Percentiles rank a stretch among this genome's conserved stretches.
Evolutionary conservation across 2,888 invertebrate species (phyloP).

Genomic region (Idaea dimidiata): DNA sequence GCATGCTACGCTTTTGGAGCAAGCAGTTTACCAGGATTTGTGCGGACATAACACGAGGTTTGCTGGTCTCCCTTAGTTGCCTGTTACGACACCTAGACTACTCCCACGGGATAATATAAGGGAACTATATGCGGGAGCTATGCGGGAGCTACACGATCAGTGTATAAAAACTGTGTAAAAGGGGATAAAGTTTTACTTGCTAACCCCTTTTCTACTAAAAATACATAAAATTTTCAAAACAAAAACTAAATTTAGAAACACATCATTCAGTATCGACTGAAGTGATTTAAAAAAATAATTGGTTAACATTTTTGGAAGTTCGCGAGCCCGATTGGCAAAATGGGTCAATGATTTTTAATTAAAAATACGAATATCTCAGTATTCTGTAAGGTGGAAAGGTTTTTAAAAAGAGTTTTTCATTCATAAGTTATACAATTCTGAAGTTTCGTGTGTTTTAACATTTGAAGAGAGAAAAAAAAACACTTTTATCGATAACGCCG

Average conservation of each 20-base stretch:
- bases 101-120: too few species aligned
- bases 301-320: slow-evolving; percentile 9
- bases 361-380: slow-evolving; percentile 12
- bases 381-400: not conserved
- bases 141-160: too few species aligned
- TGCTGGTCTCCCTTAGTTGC: too few species aligned
- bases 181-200: too few species aligned
- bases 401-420: not conserved
- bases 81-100: too few species aligned
- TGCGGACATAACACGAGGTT: too few species aligned
- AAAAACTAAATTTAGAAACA: slow-evolving; percentile 2
- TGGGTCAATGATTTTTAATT: slow-evolving; percentile 10
- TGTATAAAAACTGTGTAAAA: too few species aligned
- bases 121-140: too few species aligned
- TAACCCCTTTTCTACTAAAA: not conserved
- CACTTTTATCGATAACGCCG: too few species aligned
- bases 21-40: too few species aligned
- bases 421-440: not conserved
- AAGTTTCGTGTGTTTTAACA: not conserved
- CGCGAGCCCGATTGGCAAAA: not conserved
- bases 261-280: not conserved
- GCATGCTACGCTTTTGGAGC: too few species aligned
- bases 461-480: not conserved
- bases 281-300: slow-evolving; percentile 14
- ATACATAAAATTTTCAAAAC: slow-evolving; percentile 6